Conservation (phyloP, 2,113 vertebrate genomes). For the Pardalotus punctatus region DNA sequence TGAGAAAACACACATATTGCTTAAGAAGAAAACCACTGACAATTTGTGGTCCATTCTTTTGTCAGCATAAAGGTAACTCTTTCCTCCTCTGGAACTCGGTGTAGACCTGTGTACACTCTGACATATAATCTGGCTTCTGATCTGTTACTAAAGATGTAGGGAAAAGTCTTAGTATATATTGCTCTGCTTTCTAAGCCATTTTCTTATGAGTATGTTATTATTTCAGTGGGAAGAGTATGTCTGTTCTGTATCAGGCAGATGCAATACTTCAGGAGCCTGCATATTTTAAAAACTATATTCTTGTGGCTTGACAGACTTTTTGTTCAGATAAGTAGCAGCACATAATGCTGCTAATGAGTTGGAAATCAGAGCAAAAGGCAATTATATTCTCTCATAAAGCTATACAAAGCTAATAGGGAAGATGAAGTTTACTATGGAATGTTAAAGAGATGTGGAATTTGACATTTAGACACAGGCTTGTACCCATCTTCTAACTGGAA, state of each 20-base stretch:
- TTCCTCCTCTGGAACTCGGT: background rate
- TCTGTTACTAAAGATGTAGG: background rate
- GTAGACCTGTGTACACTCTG: background rate
- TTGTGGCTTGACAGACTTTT: background rate
- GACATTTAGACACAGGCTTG: background rate
- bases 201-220: background rate
- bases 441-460: background rate
- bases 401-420: background rate
- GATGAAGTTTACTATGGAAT: background rate
- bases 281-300: background rate
- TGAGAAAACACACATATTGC: background rate
- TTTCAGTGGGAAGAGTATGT: background rate
- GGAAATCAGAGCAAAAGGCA: background rate
- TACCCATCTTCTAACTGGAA: background rate
- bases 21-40: background rate
- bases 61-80: background rate
- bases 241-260: background rate
- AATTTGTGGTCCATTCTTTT: background rate
- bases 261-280: background rate
- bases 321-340: background rate
- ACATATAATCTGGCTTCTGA: background rate
- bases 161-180: background rate
- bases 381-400: background rate
- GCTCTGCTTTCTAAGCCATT: background rate
- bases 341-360: background rate